Evolutionary conservation across 2,113 vertebrate genomes (phyloP), one percentile per base, ranked within the genome.

Genomic region (Panurus biarmicus): DNA sequence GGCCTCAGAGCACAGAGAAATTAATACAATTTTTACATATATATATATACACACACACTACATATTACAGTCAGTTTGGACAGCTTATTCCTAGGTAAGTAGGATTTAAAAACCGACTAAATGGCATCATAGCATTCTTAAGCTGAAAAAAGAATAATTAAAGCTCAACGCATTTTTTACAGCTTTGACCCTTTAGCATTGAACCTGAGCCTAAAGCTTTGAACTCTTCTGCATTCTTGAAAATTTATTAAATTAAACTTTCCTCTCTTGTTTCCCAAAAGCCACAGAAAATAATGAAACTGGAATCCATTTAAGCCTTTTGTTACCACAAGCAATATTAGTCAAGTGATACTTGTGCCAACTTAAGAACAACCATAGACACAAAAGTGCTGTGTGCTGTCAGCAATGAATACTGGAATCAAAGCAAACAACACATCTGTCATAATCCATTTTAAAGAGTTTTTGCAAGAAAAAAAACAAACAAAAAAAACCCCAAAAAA

Each of bases 241-340:
- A 69, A 90, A 76, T 20, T 25, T 47, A 47, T 22, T 94, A 89
- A 88, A 89, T 77, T n/a, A 88, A 75, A 62, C 36, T 65, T 72
- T 62, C 77, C 26, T 62, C 48, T 94, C 95, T 90, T 75, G 47
- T 53, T 93, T 93, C 81, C 40, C 78, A 91, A 89, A 85, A 75
- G 31, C n/a, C 67, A 91, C 53, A 87, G 45, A 89, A 80, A 78
- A 88, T 72, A 19, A 69, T n/a, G 42, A 85, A 89, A 88, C 9
- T 54, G 53, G 85, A 94, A 94, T 38, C 66, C 36, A 89, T 51
- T 93, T 69, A 74, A 61, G 80, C 14, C 29, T 74, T 84, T 64
- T 60, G 35, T 85, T 93, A 83, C 61, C 67, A 64, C 75, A 95
- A 61, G 61, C 24, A 73, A 22, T 75, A 84, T 70, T 62, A 70